phyloP scores from a whole-genome alignment of 2,797 vertebrate genomes.

The Tauraco hartlaubi region DNA sequence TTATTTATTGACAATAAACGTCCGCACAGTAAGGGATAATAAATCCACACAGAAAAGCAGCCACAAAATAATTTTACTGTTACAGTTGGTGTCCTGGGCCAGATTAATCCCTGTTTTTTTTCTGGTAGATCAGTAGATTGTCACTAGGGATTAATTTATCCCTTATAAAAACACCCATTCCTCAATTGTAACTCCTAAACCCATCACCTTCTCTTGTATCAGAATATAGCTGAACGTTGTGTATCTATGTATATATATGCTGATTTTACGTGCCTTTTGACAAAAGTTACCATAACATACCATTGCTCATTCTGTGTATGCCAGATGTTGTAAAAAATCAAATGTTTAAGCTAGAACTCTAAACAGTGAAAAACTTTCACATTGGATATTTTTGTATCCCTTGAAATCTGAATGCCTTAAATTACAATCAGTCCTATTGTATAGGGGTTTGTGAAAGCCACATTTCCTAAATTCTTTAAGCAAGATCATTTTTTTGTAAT shows the following conservation, averaged over 20 bases:
- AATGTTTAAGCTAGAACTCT: background rate
- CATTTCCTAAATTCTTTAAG: background rate
- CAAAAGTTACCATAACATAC: conserved; percentile 27
- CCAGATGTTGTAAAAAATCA: background rate
- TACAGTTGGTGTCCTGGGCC: conserved; percentile 17
- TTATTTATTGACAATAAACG: conserved; percentile 15
- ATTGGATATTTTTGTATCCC: background rate
- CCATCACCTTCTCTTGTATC: conserved; percentile 16
- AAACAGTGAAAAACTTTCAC: background rate
- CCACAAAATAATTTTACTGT: conserved; percentile 31
- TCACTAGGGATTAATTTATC: conserved; percentile 47
- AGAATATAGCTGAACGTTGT: background rate
- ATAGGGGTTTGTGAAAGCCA: background rate
- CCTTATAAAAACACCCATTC: conserved; percentile 23
- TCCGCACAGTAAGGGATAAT: conserved; percentile 19
- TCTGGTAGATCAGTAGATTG: conserved; percentile 12
- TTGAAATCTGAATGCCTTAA: background rate
- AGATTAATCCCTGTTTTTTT: conserved; percentile 45
- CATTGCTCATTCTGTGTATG: background rate
- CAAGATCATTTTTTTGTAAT: background rate
- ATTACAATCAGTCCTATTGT: background rate
- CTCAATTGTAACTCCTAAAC: conserved; percentile 14
- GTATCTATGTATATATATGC: background rate
- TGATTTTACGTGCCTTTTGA: conserved; percentile 27
- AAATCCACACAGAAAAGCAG: conserved; percentile 41